phyloP scores from a whole-genome alignment of 2,113 vertebrate genomes.

The Ceuthmochares aereus region DNA sequence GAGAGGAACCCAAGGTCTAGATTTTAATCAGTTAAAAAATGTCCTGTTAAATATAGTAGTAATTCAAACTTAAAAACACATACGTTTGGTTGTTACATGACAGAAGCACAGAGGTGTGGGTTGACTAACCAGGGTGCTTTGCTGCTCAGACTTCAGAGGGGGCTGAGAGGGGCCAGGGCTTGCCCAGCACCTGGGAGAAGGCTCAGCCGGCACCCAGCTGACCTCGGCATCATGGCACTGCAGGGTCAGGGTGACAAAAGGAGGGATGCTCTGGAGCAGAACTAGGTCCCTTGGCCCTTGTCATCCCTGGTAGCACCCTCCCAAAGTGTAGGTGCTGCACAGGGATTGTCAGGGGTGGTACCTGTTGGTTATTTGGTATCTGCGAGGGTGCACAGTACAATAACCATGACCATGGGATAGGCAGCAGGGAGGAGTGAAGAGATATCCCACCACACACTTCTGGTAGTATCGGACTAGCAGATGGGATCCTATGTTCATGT shows the following conservation, averaged over 20 bases:
- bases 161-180: not conserved
- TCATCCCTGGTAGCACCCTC: not conserved
- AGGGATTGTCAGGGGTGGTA: not conserved
- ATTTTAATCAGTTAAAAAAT: slow-evolving; percentile 83
- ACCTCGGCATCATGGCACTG: not conserved
- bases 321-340: not conserved
- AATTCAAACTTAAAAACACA: slow-evolving; percentile 78
- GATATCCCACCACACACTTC: not conserved
- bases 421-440: not conserved
- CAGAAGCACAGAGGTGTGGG: slow-evolving; percentile 71
- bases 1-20: slow-evolving; percentile 77
- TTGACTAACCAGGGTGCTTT: slow-evolving; percentile 71
- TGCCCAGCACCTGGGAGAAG: not conserved
- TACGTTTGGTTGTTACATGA: slow-evolving; percentile 80
- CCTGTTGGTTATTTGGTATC: not conserved
- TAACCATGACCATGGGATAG: not conserved
- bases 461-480: not conserved
- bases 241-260: not conserved
- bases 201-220: not conserved
- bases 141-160: slow-evolving; percentile 78
- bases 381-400: not conserved
- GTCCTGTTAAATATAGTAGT: slow-evolving; percentile 83
- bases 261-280: not conserved
- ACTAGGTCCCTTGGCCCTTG: not conserved
- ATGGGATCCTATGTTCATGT: not conserved